These are phyloP conservation scores for Morelia viridis DNA, from an alignment of 2,797 vertebrate genomes.

Conservation along the genomic window DNA sequence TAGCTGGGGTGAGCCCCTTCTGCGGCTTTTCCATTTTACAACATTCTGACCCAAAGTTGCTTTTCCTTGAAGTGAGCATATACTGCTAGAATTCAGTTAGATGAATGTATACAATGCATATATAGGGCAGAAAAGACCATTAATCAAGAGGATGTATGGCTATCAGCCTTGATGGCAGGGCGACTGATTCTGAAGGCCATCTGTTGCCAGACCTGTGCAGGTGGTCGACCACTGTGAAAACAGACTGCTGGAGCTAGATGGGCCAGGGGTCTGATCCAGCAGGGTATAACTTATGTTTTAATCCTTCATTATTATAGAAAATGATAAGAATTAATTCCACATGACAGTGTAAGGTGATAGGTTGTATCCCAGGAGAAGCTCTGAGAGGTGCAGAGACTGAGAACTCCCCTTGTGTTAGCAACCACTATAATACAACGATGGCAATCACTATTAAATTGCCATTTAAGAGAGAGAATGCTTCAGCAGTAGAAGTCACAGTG, in stretches of 20 bases:
- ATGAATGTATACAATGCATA: not conserved
- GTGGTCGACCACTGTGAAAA: too few relatives aligned
- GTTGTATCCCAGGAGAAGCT: not conserved
- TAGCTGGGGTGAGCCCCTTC: not conserved
- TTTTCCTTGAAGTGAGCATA: not conserved
- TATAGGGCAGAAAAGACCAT: not conserved
- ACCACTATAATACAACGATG: not conserved
- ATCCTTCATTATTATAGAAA: not conserved
- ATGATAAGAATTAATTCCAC: slow-evolving; percentile 51
- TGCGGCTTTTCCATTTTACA: not conserved
- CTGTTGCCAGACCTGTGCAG: too few relatives aligned
- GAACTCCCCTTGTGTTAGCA: not conserved
- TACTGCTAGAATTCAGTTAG: not conserved
- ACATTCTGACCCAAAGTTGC: too few relatives aligned
- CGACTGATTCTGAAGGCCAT: too few relatives aligned
- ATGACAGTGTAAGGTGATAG: slow-evolving; percentile 44
- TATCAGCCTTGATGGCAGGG: too few relatives aligned
- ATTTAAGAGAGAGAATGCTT: not conserved
- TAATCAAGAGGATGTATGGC: not conserved
- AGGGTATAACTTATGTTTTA: not conserved
- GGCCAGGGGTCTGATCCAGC: not conserved
- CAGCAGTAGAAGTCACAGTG: not conserved
- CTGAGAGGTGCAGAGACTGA: not conserved
- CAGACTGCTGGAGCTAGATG: not conserved
- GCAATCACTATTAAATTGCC: slow-evolving; percentile 15